A percentile compares a stretch with the other conserved stretches of the same genome.
phyloP scores from a whole-genome alignment of 2,113 vertebrate species.

The Chaenocephalus aceratus region DNA sequence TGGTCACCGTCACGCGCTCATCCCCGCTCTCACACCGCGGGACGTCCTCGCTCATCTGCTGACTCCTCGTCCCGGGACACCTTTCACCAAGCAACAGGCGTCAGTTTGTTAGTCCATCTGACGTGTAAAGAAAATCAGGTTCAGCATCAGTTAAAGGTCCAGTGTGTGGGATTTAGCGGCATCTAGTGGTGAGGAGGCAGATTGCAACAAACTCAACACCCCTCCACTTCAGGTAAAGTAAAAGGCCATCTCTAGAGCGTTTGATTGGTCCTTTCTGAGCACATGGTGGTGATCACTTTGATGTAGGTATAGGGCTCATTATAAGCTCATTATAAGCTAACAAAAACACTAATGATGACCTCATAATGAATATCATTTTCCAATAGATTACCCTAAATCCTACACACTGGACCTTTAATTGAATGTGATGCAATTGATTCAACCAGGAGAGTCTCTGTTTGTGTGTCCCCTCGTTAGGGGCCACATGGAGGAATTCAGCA shows the following conservation, averaged over 20 bases:
- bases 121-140: slow-evolving; percentile 59
- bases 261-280: no score
- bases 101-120: slow-evolving; percentile 67
- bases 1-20: slow-evolving; percentile 80
- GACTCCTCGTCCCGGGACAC: slow-evolving; percentile 92
- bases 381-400: no score
- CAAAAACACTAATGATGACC: no score
- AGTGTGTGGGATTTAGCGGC: no score
- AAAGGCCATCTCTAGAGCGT: no score
- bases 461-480: not conserved
- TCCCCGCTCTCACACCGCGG: slow-evolving; percentile 83
- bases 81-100: slow-evolving; percentile 80
- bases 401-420: not conserved
- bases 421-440: not conserved
- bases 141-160: slow-evolving; percentile 37
- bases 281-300: no score
- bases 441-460: slow-evolving; percentile 5
- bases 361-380: no score
- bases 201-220: no score
- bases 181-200: no score
- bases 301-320: no score
- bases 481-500: not conserved
- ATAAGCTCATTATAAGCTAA: no score
- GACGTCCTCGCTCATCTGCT: slow-evolving; percentile 86
- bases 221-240: no score